Conservation (phyloP, 2,888 invertebrate genomes). For the Dryomyza anilis region DNA sequence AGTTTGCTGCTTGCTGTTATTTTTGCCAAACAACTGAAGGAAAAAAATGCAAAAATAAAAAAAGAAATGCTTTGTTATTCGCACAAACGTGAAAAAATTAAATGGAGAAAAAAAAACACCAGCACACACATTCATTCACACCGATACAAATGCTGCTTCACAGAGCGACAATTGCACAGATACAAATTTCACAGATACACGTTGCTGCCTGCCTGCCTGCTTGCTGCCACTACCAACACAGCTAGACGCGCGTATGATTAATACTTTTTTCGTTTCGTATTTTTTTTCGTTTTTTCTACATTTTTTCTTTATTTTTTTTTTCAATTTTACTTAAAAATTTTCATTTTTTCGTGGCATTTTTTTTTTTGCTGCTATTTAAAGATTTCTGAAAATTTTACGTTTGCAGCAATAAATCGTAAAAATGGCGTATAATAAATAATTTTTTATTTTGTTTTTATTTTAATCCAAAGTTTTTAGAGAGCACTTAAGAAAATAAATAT, state of each 20-base stretch:
- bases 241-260: neutral
- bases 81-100: too few species aligned
- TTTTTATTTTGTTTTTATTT: neutral
- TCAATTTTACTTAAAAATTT: neutral
- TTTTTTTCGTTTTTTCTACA: neutral
- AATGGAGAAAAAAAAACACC: neutral
- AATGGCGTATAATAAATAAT: too few species aligned
- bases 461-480: neutral
- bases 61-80: slow-evolving; percentile 1
- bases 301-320: neutral
- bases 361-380: neutral
- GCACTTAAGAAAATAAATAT: neutral
- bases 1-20: too few species aligned
- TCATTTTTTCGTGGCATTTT: neutral
- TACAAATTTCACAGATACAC: too few species aligned
- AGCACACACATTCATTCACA: neutral
- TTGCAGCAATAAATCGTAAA: too few species aligned
- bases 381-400: too few species aligned
- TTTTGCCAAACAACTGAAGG: too few species aligned
- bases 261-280: neutral
- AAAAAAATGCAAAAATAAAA: too few species aligned
- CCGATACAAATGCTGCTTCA: neutral
- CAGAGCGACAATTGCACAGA: too few species aligned
- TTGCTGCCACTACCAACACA: slow-evolving; percentile 5
- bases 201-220: too few species aligned